Base-by-base conservation (phyloP, 2,113 vertebrate genomes). In the Cnemophilus loriae region DNA sequence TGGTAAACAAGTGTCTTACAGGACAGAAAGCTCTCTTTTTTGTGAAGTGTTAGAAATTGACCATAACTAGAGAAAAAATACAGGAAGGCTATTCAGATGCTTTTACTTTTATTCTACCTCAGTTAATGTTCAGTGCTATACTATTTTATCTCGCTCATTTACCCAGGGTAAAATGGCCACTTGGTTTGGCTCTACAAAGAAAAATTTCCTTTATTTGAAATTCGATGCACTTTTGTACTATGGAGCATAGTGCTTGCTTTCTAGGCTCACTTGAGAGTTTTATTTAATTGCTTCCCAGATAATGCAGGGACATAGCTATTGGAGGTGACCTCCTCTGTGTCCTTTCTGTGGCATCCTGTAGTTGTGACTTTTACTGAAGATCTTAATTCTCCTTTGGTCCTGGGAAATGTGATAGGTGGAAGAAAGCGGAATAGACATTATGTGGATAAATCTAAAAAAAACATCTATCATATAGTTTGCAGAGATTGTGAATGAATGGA, bases 371-470 rank as follows among this genome's bases (percentile, higher is more conserved):
- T 69, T 69, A 44, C 53, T 55, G 55, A 93, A 90, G 32, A 39
- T 85, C 55, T 55, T 65, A 33, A 42, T 90, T 68, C 90, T 86
- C 50, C 59, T 57, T 93, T 77, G 28, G 32, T 76, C 16, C 55
- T 61, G 57, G 37, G 39, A 94, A 84, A 74, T 20, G 8, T 22
- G 41, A 53, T 41, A 73, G n/a, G 37, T 71, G 11, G 23, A 90
- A 68, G 42, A 79, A 94, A 83, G 59, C 12, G 61, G 33, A 86
- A 65, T 33, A 85, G 50, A 46, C 55, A 20, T n/a, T 57, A 50
- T 33, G 14, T 69, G 41, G 52, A 35, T 80, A 95, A 76, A 88
- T 73, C 32, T 86, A 90, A 94, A 90, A 80, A 47, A 94, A 95
- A 70, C 47, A 70, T 61, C 20, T 61, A 53, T 77, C 82, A 76